Evolutionary conservation across 1,140 invertebrate genomes (phyloP).

Genomic region (Elysia chlorotica): DNA sequence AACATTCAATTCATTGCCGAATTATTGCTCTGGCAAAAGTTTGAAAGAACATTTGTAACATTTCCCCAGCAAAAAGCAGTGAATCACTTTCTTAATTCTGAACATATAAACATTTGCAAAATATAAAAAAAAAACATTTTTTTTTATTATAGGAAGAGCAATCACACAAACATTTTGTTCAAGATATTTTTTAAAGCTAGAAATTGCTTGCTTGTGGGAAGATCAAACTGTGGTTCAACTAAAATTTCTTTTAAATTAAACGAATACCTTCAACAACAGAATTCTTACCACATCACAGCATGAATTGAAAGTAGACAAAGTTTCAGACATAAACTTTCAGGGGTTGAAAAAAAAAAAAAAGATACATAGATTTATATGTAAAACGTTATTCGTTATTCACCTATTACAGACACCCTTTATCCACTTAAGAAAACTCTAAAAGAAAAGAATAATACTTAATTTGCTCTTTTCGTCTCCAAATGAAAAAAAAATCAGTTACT

Average conservation of each 20-base stretch:
- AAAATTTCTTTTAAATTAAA: background rate
- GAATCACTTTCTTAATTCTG: background rate
- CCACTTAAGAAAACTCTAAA: background rate
- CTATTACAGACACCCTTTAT: background rate
- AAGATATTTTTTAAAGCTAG: background rate
- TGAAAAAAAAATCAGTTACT: background rate
- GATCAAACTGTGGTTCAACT: background rate
- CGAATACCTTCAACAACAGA: background rate
- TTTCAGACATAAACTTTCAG: too few species aligned
- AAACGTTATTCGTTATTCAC: too few species aligned
- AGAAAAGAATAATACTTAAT: background rate
- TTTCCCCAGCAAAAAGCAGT: conserved; percentile 12
- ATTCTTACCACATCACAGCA: too few species aligned
- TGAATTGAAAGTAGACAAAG: too few species aligned
- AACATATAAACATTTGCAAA: background rate
- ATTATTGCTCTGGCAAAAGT: too few species aligned
- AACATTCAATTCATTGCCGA: too few species aligned
- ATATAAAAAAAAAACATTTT: background rate
- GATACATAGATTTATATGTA: too few species aligned
- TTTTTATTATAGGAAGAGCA: background rate
- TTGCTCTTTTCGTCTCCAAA: background rate
- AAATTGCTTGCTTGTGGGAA: background rate
- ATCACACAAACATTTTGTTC: background rate
- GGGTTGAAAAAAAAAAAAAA: too few species aligned
- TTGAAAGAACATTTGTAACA: too few species aligned